Base-by-base conservation (phyloP, 2,888 invertebrate genomes). In the Cephus rjabovi region DNA sequence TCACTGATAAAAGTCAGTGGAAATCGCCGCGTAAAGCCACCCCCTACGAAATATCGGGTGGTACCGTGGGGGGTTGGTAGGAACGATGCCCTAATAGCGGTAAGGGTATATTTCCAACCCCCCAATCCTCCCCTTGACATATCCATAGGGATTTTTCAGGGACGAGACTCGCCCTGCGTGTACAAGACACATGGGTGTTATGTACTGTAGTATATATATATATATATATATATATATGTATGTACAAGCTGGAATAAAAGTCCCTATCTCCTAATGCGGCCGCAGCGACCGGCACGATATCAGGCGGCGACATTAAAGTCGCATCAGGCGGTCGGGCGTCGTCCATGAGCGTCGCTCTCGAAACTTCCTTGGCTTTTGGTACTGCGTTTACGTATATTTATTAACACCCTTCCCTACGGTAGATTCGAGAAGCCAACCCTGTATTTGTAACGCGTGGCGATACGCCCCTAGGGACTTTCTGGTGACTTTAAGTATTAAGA, bases 231-330 rank as follows among this genome's bases (percentile, higher is more conserved):
- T 40, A 23, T 23, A 40, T 56, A 56, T 23, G 2, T 56, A 56
- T 56, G 23, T 56, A 56, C 23, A 56, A 56, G 56, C 56, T 23
- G 56, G 56, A 56, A 23, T 56, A 56, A 56, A 56, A 56, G 23
- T 56, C 56, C 56, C 56, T 56, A 56, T 71, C 71, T 71, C 71
- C 34, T 71, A 71, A 71, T 71, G 71, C 31, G 33, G 9, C 56
- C 56, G 56, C 56, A 56, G 56, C 56, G 23, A 56, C 56, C 23
- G 71, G 71, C 33, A 34, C 31, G 71, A 71, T 71, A 71, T 34
- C 56, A 56, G 33, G 9, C 74, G 74, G 35, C 9, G 74, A 74
- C 74, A 74, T 74, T 74, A 74, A 74, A 74, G 74, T 74, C 74
- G 30, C 74, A 74, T 74, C 74, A 74, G 74, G 37, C n/a, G 35